Evolutionary conservation across 2,113 vertebrate genomes (phyloP).

Genomic region (Periophthalmus modestus): DNA sequence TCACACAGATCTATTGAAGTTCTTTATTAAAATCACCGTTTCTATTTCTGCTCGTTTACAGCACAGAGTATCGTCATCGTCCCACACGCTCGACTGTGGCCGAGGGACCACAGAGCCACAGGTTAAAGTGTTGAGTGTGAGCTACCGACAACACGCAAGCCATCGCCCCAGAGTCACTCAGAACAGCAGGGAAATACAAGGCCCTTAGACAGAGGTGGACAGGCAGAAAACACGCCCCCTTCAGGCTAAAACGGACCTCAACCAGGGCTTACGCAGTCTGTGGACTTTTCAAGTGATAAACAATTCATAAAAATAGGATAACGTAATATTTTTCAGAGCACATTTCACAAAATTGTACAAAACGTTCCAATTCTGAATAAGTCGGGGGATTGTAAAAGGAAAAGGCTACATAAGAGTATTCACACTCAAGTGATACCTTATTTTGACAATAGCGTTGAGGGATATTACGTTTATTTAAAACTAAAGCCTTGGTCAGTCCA

Average conservation of each 20-base stretch:
- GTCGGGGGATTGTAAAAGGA: neutral
- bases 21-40: slow-evolving; percentile 79
- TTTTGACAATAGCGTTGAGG: neutral
- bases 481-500: slow-evolving; percentile 37
- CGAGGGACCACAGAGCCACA: slow-evolving; percentile 17
- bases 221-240: slow-evolving; percentile 49
- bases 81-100: slow-evolving; percentile 44
- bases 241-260: slow-evolving; percentile 39
- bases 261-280: slow-evolving; percentile 27
- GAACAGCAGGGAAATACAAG: slow-evolving; percentile 66
- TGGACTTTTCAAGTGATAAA: neutral
- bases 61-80: slow-evolving; percentile 70
- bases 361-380: neutral
- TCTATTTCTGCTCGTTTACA: slow-evolving; percentile 71
- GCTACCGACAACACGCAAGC: slow-evolving; percentile 53
- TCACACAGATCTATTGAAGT: slow-evolving; percentile 33
- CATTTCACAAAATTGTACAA: neutral
- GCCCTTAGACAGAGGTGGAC: slow-evolving; percentile 59
- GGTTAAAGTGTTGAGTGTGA: slow-evolving; percentile 22
- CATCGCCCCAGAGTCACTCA: slow-evolving; percentile 42
- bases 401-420: neutral
- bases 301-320: neutral
- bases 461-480: neutral
- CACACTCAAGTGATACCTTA: neutral
- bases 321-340: neutral